A percentile compares a stretch with the other conserved stretches of the same genome.
These are phyloP conservation scores for Micromussa lordhowensis DNA, from an alignment of 92 coral and sea anemone species.

Conservation along the genomic window DNA sequence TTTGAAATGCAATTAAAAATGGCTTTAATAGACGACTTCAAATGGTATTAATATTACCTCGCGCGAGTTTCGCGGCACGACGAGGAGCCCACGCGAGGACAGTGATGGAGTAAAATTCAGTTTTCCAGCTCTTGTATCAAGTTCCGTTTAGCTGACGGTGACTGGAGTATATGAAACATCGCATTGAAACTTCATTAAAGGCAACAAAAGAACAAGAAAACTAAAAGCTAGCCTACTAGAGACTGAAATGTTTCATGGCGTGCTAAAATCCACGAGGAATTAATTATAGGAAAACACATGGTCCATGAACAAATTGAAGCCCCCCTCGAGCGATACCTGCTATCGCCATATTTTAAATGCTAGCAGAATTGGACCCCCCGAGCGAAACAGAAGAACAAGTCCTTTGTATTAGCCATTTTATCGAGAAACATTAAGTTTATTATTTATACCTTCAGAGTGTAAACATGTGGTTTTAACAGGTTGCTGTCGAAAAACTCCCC, in stretches of 20 bases:
- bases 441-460: neutral
- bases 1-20: neutral
- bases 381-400: neutral
- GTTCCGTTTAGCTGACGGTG: neutral
- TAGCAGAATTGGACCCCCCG: neutral
- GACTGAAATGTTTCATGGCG: neutral
- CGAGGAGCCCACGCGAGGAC: neutral
- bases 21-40: neutral
- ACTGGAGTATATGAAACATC: neutral
- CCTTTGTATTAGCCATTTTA: neutral
- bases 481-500: neutral
- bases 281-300: neutral
- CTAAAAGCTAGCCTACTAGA: neutral
- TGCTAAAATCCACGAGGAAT: constrained; percentile 9
- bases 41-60: neutral
- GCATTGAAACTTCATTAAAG: neutral
- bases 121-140: neutral
- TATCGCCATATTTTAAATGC: neutral
- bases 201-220: neutral
- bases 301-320: neutral
- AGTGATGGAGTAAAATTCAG: neutral
- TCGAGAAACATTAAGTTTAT: neutral
- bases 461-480: neutral
- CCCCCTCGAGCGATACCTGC: neutral
- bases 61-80: neutral